These are phyloP conservation scores for Nasonia giraulti DNA, from an alignment of 1,140 invertebrate genomes.

Conservation along the genomic window DNA sequence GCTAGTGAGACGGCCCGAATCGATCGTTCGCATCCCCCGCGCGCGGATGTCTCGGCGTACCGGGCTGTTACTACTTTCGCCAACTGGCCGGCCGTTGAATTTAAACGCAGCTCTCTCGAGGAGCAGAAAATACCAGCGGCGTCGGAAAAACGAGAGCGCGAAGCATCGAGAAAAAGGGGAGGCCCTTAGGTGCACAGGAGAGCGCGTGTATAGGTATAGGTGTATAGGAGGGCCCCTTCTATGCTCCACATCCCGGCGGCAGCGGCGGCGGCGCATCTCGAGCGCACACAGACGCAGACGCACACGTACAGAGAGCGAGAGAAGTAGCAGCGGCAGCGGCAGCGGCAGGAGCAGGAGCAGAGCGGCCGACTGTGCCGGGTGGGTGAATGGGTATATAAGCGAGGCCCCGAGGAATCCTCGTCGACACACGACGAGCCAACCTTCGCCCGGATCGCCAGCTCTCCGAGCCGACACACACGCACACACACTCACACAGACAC, in stretches of 20 bases:
- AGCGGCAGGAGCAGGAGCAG: background rate
- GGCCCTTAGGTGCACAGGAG: constrained; percentile 14
- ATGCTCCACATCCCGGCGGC: constrained; percentile 20
- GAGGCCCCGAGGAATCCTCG: constrained; percentile 67
- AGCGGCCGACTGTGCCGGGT: constrained; percentile 55
- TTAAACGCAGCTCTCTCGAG: too few relatives aligned
- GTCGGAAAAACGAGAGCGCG: constrained; percentile 33
- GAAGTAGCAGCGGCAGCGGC: background rate
- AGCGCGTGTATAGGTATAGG: background rate
- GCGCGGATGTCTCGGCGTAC: background rate
- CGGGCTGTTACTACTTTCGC: constrained; percentile 1
- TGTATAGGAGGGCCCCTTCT: constrained; percentile 46
- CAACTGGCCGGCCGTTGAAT: too few relatives aligned
- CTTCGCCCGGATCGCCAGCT: constrained; percentile 64
- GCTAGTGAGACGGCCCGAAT: background rate
- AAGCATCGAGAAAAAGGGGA: constrained; percentile 56
- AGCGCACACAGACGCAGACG: background rate
- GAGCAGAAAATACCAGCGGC: background rate
- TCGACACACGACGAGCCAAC: constrained; percentile 71
- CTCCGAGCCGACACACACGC: background rate
- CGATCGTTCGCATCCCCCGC: background rate
- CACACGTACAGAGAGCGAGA: background rate
- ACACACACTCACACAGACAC: background rate
- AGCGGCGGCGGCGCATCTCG: background rate
- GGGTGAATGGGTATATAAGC: constrained; percentile 73